These are phyloP conservation scores for Podarcis siculus DNA, from an alignment of 2,797 vertebrate genomes.

Conservation along the genomic window DNA sequence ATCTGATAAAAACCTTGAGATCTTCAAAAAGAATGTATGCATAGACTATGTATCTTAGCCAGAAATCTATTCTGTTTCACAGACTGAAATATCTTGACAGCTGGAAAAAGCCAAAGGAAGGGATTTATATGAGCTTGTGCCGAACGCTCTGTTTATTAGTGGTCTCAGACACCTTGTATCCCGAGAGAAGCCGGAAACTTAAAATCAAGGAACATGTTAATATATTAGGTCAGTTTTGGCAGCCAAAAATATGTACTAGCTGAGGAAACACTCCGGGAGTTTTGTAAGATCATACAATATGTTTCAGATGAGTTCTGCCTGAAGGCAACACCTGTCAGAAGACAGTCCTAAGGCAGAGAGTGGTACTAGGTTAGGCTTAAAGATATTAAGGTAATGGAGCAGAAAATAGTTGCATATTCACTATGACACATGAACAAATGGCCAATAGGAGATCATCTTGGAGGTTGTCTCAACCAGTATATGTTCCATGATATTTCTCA, in stretches of 20 bases:
- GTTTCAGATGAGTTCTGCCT: constrained; percentile 62
- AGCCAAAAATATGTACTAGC: constrained; percentile 47
- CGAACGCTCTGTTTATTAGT: constrained; percentile 34
- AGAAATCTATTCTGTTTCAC: neutral
- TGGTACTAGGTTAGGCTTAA: constrained; percentile 64
- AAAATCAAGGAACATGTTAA: constrained; percentile 43
- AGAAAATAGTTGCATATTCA: constrained; percentile 66
- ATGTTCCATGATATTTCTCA: constrained; percentile 16
- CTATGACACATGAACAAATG: constrained; percentile 48
- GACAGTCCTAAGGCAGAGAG: constrained; percentile 64
- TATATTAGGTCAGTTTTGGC: constrained; percentile 18
- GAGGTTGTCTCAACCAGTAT: constrained; percentile 47
- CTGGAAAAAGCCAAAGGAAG: neutral
- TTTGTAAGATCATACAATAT: constrained; percentile 61
- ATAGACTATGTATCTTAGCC: neutral
- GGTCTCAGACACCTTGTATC: constrained; percentile 20
- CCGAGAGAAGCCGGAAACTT: constrained; percentile 53
- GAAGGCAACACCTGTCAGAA: constrained; percentile 62
- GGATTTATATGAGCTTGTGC: neutral
- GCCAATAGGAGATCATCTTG: constrained; percentile 42
- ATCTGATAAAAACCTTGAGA: neutral
- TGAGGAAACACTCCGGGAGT: constrained; percentile 50
- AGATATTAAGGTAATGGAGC: constrained; percentile 65
- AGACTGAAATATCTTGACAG: constrained; percentile 19
- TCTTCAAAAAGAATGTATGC: neutral